Percentiles rank a stretch among this genome's conserved stretches.
These are phyloP conservation scores for Coenonympha arcania DNA, from an alignment of 2,888 invertebrate genomes.

Conservation along the genomic window DNA sequence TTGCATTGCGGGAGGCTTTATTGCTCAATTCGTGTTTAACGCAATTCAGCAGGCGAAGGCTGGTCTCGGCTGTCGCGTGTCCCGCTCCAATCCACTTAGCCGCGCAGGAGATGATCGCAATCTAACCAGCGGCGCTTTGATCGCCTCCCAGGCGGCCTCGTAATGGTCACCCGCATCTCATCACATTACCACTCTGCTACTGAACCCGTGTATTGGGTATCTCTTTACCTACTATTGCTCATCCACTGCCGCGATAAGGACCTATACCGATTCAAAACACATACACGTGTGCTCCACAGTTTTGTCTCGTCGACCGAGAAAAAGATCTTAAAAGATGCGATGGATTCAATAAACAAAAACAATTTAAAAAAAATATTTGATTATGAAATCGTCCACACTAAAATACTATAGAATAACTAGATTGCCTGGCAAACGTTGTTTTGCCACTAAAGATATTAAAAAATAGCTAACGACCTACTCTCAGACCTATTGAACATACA, in stretches of 20 bases:
- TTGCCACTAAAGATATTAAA: too few species aligned
- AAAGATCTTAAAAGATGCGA: too few species aligned
- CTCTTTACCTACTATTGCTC: neutral
- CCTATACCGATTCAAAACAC: neutral
- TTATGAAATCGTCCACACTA: too few species aligned
- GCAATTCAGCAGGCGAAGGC: slow-evolving; percentile 42
- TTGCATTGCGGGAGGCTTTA: slow-evolving; percentile 70
- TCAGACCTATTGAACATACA: too few species aligned
- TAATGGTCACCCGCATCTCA: slow-evolving; percentile 31
- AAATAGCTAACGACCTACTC: too few species aligned
- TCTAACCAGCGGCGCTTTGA: slow-evolving; percentile 42
- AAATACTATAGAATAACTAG: too few species aligned
- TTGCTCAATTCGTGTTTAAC: slow-evolving; percentile 75
- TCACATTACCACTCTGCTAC: slow-evolving; percentile 24
- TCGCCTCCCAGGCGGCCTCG: slow-evolving; percentile 39
- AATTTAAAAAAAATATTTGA: too few species aligned
- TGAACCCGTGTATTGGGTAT: slow-evolving; percentile 17
- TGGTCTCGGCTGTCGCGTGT: slow-evolving; percentile 55
- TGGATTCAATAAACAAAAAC: too few species aligned
- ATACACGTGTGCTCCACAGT: too few species aligned
- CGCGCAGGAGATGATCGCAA: slow-evolving; percentile 55
- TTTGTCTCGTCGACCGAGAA: too few species aligned
- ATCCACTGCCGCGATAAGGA: neutral
- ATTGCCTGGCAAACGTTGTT: too few species aligned
- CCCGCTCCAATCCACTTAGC: slow-evolving; percentile 72